Base-by-base conservation (phyloP, 2,113 vertebrate genomes). In the Pygoscelis adeliae region DNA sequence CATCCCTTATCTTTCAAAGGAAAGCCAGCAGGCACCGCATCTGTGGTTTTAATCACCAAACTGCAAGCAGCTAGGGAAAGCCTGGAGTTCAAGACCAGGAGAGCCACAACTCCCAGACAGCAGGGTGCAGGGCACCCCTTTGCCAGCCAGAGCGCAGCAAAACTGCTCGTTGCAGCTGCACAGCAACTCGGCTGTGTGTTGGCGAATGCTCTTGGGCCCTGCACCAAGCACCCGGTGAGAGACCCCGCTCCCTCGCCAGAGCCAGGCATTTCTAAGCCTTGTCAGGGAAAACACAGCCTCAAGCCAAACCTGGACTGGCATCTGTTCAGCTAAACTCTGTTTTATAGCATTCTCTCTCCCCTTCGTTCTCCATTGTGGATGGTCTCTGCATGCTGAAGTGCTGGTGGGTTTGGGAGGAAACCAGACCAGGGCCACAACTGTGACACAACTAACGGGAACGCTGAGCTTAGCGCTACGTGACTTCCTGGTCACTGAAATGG, bases 1-100 rank as follows among this genome's bases (percentile, higher is more conserved):
- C 44, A 67, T 90, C 90, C 53, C 91, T 97, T 97, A 97, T 97
- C 97, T 97, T 69, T 90, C 89, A 84, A 87, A 94, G 82, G 73
- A 69, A 86, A 81, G 85, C 67, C 82, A 80, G 73, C 70, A 95
- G 91, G 74, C 94, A 84, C 77, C 70, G 36, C 0, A 2, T 63
- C 81, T 92, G 87, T 21, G 18, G 30, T n/a, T 92, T 83, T 90
- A 92, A 96, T 84, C 67, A 65, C 73, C 87, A 72, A 87, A 65
- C 63, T 49, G 87, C 85, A 74, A 85, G 66, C 36, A 66, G 56
- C 42, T 44, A 85, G 85, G 63, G 82, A 79, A 61, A 93, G 83
- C 89, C 90, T 86, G 56, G 87, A 95, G 95, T 92, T 97, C 96
- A 97, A 96, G 97, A 93, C 30, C 89, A 94, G 91, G 46, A 80